Evolutionary conservation across 30 jellyfish, hydroid and myxozoan species (phyloP), one percentile per base, ranked within the genome.

Genomic region (Hydractinia symbiolongicarpus): DNA sequence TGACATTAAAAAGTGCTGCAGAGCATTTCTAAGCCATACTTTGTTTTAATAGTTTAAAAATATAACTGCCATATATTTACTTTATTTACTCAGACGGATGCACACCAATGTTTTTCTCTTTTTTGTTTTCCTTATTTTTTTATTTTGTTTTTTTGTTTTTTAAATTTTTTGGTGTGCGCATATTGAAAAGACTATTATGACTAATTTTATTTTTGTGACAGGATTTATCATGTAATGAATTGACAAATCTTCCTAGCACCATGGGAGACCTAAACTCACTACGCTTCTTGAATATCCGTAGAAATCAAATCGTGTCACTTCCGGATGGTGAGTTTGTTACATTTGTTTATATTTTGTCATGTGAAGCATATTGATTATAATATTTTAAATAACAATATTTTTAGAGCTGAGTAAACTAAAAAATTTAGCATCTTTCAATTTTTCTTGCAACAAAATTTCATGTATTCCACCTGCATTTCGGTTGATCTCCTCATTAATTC

Each of bases 401-500:
- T 7, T 84, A 91, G 98, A 93, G 74, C 66, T 93, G 68, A 93
- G 98, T 90, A 93, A 93, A 80, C 69, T 93, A 80, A 93, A 93
- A 78, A 87, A 84, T 72, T 67, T 93, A 84, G 61, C 78, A 40
- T 53, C 30, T 4, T 75, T 93, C 9, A 90, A 93, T 79, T 88
- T 93, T 20, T 87, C 98, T 19, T 86, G 95, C 88, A 93, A 93
- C 83, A 83, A 82, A 30, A 82, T 93, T 5, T 78, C 96, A 7
- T 89, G 75, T 50, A 88, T 93, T 20, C 98, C 98, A 50, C 98
- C 98, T 50, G 98, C 98, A 15, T 87, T 93, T 56, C 95, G 98
- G 44, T 83, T 93, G 21, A 93, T 87, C 44, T 81, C 98, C 7
- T 93, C 98, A 16, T 85, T 93, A 11, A 88, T 88, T 6, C 60